phyloP scores from a whole-genome alignment of 2,888 invertebrate genomes.

The Scrobipalpa costella region DNA sequence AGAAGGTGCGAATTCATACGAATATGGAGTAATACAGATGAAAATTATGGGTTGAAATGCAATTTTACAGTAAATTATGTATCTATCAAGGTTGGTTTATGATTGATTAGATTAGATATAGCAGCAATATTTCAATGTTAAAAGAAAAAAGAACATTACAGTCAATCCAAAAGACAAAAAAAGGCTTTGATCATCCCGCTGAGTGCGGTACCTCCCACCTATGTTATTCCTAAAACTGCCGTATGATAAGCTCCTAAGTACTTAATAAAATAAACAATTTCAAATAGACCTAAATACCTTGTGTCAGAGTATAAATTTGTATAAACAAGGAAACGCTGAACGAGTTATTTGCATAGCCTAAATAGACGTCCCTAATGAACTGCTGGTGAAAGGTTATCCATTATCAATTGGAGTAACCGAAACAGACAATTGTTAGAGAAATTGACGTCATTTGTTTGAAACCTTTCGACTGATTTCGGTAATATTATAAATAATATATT shows the following conservation, averaged over 20 bases:
- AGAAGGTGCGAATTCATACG: conserved; percentile 26
- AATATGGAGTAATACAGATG: conserved; percentile 11
- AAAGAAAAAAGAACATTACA: no score
- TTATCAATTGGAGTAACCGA: conserved; percentile 48
- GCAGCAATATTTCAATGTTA: neutral
- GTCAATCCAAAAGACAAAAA: no score
- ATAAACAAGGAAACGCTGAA: conserved; percentile 47
- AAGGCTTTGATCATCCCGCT: no score
- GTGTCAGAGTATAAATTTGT: neutral
- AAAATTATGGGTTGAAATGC: conserved; percentile 19
- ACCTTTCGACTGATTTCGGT: neutral
- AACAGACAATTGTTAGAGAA: conserved; percentile 38
- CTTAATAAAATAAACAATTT: neutral
- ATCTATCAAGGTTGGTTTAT: neutral
- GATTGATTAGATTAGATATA: neutral
- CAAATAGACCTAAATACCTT: neutral
- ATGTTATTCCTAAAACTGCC: no score
- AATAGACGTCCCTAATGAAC: conserved; percentile 47
- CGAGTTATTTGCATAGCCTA: conserved; percentile 56
- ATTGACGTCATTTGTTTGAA: conserved; percentile 44
- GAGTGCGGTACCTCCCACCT: no score
- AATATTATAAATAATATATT: no score
- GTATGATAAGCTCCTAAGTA: no score
- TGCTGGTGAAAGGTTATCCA: conserved; percentile 63
- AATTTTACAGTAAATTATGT: conserved; percentile 28